Percentiles rank a stretch among this genome's conserved stretches.
These are phyloP conservation scores for Tokudaia muenninki DNA, from an alignment of 2,797 vertebrate species.

Conservation along the genomic window DNA sequence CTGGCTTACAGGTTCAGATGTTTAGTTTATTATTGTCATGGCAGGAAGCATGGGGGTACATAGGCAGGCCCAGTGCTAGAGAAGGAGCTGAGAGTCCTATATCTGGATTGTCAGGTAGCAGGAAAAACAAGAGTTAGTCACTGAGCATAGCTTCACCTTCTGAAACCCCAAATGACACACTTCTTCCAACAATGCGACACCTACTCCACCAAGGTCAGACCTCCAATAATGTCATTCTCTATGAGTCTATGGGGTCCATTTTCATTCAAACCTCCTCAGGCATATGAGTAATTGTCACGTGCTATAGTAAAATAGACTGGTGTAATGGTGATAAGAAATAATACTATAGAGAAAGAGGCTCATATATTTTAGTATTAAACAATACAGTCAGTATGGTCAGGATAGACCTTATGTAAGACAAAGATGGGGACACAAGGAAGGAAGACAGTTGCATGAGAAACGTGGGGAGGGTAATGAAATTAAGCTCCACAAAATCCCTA, in stretches of 20 bases:
- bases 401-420: background rate
- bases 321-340: background rate
- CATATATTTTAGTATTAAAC: background rate
- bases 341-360: accelerated
- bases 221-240: too few relatives aligned
- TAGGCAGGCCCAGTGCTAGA: too few relatives aligned
- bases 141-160: too few relatives aligned
- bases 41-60: too few relatives aligned
- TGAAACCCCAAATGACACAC: too few relatives aligned
- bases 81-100: too few relatives aligned
- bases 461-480: background rate
- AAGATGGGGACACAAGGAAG: background rate
- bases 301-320: background rate
- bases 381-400: background rate
- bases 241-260: too few relatives aligned
- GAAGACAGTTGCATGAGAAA: background rate
- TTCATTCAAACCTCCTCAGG: too few relatives aligned
- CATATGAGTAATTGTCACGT: background rate
- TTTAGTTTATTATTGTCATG: background rate
- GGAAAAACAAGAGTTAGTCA: too few relatives aligned
- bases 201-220: too few relatives aligned
- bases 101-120: too few relatives aligned
- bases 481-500: background rate
- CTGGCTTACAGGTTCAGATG: background rate
- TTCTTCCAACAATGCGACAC: too few relatives aligned